Conservation (phyloP, 2,888 invertebrate species). For the Strigamia maritima region DNA sequence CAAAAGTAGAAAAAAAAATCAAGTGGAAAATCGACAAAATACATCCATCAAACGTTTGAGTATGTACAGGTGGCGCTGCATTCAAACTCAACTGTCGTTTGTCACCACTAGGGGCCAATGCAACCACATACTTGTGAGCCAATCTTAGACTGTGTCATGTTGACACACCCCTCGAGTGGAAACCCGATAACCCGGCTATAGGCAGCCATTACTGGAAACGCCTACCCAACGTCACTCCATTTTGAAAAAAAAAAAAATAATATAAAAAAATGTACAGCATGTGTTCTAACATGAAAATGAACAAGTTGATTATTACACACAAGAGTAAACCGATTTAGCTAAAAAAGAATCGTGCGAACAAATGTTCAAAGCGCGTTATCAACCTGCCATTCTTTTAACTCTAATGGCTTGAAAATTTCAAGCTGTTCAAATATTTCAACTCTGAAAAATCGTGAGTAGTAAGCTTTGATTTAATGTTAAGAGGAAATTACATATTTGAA, state of each 20-base stretch:
- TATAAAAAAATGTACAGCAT: no score
- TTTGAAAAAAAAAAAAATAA: not conserved
- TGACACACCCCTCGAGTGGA: conserved; percentile 29
- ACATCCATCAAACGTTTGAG: conserved; percentile 21
- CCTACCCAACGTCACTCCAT: conserved; percentile 3
- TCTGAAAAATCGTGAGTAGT: not conserved
- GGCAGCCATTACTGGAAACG: conserved; percentile 8
- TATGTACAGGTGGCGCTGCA: conserved; percentile 29
- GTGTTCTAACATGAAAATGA: no score
- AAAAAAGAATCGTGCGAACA: no score
- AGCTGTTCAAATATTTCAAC: no score
- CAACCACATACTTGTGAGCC: conserved; percentile 28
- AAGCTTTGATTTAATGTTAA: not conserved
- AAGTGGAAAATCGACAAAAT: conserved; percentile 20
- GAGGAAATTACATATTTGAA: not conserved
- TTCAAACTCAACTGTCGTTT: conserved; percentile 23
- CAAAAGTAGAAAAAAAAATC: not conserved
- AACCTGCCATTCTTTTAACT: no score
- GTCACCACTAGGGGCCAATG: conserved; percentile 29
- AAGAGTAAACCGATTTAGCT: no score
- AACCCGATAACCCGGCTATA: conserved; percentile 22
- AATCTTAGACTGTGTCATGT: conserved; percentile 27
- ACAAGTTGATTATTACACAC: not conserved
- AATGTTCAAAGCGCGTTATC: no score
- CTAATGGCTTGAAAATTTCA: no score